phyloP scores from a whole-genome alignment of 2,113 vertebrate genomes.

The Rhabdornis inornatus region DNA sequence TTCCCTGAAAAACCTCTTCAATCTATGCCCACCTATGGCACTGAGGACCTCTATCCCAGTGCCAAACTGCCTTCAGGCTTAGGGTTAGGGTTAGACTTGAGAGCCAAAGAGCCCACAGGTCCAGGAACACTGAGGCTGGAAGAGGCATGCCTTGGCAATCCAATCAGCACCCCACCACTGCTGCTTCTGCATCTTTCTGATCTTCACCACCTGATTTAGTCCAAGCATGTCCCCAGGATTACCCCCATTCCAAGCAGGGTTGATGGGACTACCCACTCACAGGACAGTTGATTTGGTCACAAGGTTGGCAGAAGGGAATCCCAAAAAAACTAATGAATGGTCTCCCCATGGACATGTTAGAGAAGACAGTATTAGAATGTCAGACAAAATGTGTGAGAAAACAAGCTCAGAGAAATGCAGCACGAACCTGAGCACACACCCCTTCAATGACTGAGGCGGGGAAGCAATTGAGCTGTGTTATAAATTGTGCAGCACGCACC shows the following conservation, averaged over 20 bases:
- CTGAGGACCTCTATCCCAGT: neutral
- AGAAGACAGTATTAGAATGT: neutral
- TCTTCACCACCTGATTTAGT: neutral
- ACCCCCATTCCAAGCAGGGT: no score
- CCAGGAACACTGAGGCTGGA: neutral
- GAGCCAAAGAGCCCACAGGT: neutral
- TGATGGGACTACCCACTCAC: neutral
- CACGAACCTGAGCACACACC: accelerated
- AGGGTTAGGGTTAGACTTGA: neutral
- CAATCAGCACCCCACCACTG: neutral
- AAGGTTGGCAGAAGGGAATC: neutral
- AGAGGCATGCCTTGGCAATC: accelerated
- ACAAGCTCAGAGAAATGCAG: neutral
- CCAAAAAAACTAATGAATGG: neutral
- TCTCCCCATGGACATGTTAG: accelerated
- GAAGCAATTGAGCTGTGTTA: neutral
- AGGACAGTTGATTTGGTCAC: accelerated
- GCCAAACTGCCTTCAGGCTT: neutral
- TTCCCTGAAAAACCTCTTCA: neutral
- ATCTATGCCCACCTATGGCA: neutral
- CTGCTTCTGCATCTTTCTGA: neutral
- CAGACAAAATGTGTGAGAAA: neutral
- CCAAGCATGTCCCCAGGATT: neutral
- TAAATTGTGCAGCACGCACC: accelerated
- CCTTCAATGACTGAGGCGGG: accelerated